Evolutionary conservation across 2,113 vertebrate species (phyloP).

Genomic region (Phyllostomus hastatus): DNA sequence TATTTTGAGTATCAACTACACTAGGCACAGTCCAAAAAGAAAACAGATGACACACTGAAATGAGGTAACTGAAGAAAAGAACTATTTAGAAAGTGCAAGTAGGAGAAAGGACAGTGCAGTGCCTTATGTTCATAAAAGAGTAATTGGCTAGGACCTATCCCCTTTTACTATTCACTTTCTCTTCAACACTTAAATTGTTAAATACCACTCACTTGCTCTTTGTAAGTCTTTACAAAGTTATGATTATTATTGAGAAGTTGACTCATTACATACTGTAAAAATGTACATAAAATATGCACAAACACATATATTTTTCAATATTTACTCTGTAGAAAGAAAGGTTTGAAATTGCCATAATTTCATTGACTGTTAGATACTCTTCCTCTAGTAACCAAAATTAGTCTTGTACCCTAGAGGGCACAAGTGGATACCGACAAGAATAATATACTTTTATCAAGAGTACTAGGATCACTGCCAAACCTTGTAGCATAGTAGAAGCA

Average conservation of each 20-base stretch:
- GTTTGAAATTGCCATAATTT: slow-evolving; percentile 24
- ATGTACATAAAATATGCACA: background rate
- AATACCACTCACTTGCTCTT: background rate
- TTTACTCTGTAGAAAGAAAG: background rate
- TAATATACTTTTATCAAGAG: background rate
- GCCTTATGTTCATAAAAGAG: background rate
- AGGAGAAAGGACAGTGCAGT: background rate
- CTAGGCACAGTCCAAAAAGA: background rate
- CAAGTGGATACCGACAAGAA: background rate
- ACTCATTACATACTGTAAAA: background rate
- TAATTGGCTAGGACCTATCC: background rate
- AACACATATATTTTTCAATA: background rate
- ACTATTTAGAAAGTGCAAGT: background rate
- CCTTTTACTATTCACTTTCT: background rate
- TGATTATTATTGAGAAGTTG: background rate
- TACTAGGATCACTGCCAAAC: background rate
- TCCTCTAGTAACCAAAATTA: background rate
- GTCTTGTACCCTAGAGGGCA: background rate
- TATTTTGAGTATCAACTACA: background rate
- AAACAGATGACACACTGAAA: background rate
- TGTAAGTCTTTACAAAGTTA: background rate
- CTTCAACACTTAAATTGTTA: slow-evolving; percentile 3
- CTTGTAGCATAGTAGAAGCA: background rate
- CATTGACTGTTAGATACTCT: background rate
- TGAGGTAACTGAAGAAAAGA: background rate